phyloP scores from a whole-genome alignment of 2,888 invertebrate species.

The Thereva unica region DNA sequence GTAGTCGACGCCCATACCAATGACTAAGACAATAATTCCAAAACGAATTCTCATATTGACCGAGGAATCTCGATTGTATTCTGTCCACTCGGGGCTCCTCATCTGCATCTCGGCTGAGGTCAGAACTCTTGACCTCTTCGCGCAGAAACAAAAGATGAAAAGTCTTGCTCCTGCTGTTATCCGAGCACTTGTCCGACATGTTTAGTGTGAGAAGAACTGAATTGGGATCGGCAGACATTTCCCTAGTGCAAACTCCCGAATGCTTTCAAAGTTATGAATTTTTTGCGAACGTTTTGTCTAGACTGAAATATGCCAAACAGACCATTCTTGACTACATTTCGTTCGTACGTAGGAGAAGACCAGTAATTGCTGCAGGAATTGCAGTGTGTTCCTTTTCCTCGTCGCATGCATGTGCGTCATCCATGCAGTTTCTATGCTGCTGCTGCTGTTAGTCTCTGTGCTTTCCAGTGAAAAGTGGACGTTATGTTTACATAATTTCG shows the following conservation, averaged over 20 bases:
- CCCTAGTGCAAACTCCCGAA: neutral
- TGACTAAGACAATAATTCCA: neutral
- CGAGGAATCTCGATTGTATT: slow-evolving; percentile 9
- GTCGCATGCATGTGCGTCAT: no score
- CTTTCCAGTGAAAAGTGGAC: no score
- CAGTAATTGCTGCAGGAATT: neutral
- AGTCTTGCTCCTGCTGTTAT: neutral
- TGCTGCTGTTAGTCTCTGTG: no score
- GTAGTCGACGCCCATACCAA: no score
- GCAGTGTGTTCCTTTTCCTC: no score
- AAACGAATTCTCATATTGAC: slow-evolving; percentile 23
- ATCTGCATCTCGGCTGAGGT: slow-evolving; percentile 8
- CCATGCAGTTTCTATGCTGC: no score
- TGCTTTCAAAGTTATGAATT: slow-evolving; percentile 17
- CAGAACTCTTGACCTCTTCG: slow-evolving; percentile 27
- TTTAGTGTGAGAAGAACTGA: no score
- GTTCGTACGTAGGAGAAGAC: neutral
- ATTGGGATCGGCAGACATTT: no score
- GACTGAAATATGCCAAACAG: slow-evolving; percentile 6
- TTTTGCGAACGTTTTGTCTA: slow-evolving; percentile 21
- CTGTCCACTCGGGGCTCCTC: neutral
- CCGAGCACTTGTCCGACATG: neutral
- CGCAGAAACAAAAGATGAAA: slow-evolving; percentile 1
- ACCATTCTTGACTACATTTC: slow-evolving; percentile 1
- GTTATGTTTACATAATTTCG: no score